Evolutionary conservation across 2,888 invertebrate species (phyloP), one percentile per base, ranked within the genome.

Genomic region (Camptogramma bilineatum): DNA sequence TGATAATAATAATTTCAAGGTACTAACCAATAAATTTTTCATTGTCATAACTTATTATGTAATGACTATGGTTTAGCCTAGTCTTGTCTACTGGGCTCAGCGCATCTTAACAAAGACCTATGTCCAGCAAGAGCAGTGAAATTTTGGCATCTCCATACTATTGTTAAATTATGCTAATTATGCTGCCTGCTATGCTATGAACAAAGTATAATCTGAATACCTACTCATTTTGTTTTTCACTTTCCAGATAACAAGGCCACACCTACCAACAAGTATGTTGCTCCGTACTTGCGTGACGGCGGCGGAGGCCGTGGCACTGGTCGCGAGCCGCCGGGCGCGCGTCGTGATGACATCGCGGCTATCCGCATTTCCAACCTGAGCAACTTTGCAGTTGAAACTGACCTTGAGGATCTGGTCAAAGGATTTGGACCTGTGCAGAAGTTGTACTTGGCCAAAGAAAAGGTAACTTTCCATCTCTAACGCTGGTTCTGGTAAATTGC

Each of bases 281-380:
- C 98, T 2, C 99, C 99, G 0, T 96, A 95, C 82, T 89, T 98
- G 89, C 95, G 98, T 67, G 98, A 98, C 64, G 98, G 98, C 21
- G 98, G 97, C 21, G 96, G 95, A 19, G 96, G 97, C 66, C 95
- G 97, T 50, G 85, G 86, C 93, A 96, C 76, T 85, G 96, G 84
- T 0, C 87, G 87, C 86, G 96, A 79, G 82, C 94, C 74, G 94
- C 97, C 85, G 87, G 95, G 76, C 94, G 96, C 94, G 85, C 94
- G 96, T 52, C 95, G 97, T 18, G 97, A 97, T 73, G 97, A 98
- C 77, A 95, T 96, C 1, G 97, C 97, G 2, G 99, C 99, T 13
- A 98, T 99, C 75, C 96, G 99, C 74, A 98, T 99, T 70, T 98
- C 99, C 10, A 99, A 99, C 91, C 94, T 99, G 53, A 98, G 99